Conservation (phyloP, 2,113 vertebrate species). For the Salvelinus alpinus region DNA sequence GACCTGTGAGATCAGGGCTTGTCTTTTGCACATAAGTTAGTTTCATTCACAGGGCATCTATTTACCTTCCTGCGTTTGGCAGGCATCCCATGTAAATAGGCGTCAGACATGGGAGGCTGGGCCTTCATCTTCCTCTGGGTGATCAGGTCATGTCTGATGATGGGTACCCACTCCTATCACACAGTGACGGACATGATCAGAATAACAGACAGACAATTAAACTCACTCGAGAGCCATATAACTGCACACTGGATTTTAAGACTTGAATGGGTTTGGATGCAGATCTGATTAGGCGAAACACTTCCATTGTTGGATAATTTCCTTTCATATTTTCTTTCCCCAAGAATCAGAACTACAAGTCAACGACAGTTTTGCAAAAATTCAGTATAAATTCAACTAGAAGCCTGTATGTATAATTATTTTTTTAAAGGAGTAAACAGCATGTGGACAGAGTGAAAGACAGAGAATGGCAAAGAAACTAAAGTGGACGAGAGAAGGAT, state of each 20-base stretch:
- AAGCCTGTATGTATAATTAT: neutral
- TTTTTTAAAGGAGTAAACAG: neutral
- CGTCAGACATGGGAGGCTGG: conserved; percentile 88
- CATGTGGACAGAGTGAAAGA: neutral
- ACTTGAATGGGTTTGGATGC: too few relatives aligned
- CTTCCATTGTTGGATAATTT: too few relatives aligned
- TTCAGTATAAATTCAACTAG: neutral
- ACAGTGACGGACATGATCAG: conserved; percentile 3
- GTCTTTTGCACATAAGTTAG: neutral
- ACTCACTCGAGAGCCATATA: too few relatives aligned
- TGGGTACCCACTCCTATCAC: conserved; percentile 89
- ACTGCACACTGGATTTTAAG: too few relatives aligned
- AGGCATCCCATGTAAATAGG: conserved; percentile 91
- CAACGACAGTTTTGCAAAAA: neutral
- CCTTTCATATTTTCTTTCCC: too few relatives aligned
- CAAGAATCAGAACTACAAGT: neutral
- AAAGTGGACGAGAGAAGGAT: neutral
- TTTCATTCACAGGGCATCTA: neutral
- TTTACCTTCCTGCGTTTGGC: conserved; percentile 90
- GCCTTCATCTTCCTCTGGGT: conserved; percentile 89
- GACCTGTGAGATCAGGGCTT: neutral
- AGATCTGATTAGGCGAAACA: too few relatives aligned
- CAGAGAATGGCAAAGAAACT: neutral
- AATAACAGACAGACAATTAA: neutral
- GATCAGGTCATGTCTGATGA: conserved; percentile 89